Evolutionary conservation across 2,888 invertebrate species (phyloP), one percentile per base, ranked within the genome.

Genomic region (Sericinus montela): DNA sequence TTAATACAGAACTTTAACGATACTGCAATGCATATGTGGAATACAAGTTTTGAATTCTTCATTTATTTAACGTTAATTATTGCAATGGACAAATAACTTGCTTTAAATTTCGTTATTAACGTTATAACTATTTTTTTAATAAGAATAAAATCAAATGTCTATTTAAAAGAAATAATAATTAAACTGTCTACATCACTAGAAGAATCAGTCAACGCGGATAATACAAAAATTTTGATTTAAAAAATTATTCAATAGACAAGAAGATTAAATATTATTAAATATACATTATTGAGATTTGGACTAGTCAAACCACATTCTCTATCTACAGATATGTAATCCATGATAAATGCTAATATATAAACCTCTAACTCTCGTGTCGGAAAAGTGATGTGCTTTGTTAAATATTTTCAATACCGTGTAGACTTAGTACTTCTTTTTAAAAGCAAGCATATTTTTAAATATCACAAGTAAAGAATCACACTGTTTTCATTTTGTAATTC

Each of bases 311-410:
- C 86, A 85, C 85, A 80, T 86, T 78, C 61, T 85, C 88, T 87
- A 88, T 82, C 88, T 88, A 88, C 83, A 88, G 88, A 88, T 88
- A 88, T 88, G 88, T 88, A 79, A 87, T 84, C 85, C 81, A 88
- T 87, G 88, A 88, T 88, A 88, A 84, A 85, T 80, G 77, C 83
- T 86, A 86, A 83, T 79, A 75, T 69, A 69, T 82, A 83, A 86
- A 84, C 84, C 81, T 80, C 81, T 85, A 82, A 79, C 67, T 78
- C 76, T 74, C 76, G 78, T 82, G 81, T 77, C 66, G 63, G 71
- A 72, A 61, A 57, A 57, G 77, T 81, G 73, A 79, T 75, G 83
- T 85, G 81, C 78, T 72, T 56, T 48, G 61, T 70, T 71, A 30
- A 11, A 37, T 41, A 25, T 35, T 19, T 82, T 75, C 82, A 86